These are phyloP conservation scores for Lagorchestes hirsutus DNA, from an alignment of 2,797 vertebrate genomes.

Conservation along the genomic window DNA sequence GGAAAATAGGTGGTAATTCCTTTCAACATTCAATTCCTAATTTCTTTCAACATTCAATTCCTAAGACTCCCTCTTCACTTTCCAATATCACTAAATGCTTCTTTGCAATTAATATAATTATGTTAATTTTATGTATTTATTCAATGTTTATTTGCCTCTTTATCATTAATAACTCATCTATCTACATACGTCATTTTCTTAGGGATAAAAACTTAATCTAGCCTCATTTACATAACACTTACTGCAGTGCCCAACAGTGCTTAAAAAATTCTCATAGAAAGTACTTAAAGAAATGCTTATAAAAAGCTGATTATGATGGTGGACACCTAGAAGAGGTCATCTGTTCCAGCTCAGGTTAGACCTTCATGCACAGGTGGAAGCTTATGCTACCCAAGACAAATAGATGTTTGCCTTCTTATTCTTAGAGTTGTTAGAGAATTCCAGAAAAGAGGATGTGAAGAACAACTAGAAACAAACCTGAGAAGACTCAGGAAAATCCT, in stretches of 20 bases:
- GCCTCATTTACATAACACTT: neutral
- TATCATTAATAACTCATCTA: neutral
- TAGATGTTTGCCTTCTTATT: neutral
- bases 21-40: neutral
- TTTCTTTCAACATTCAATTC: neutral
- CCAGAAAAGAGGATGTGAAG: neutral
- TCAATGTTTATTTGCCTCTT: conserved; percentile 1
- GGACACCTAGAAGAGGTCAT: neutral
- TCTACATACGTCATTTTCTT: neutral
- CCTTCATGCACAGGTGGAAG: neutral
- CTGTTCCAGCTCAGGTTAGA: neutral
- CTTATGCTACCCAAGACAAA: neutral
- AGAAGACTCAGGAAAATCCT: neutral
- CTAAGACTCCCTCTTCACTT: neutral
- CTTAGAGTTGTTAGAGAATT: neutral
- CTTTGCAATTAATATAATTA: neutral
- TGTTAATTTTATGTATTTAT: neutral
- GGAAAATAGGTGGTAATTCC: neutral
- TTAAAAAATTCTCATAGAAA: neutral
- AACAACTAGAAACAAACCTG: neutral
- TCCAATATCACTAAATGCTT: no score
- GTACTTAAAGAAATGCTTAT: neutral
- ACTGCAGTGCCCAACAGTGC: neutral
- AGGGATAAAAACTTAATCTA: neutral
- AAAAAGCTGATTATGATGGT: neutral